Evolutionary conservation across 2,888 invertebrate species (phyloP).

Genomic region (Lycocerus yunnanus): DNA sequence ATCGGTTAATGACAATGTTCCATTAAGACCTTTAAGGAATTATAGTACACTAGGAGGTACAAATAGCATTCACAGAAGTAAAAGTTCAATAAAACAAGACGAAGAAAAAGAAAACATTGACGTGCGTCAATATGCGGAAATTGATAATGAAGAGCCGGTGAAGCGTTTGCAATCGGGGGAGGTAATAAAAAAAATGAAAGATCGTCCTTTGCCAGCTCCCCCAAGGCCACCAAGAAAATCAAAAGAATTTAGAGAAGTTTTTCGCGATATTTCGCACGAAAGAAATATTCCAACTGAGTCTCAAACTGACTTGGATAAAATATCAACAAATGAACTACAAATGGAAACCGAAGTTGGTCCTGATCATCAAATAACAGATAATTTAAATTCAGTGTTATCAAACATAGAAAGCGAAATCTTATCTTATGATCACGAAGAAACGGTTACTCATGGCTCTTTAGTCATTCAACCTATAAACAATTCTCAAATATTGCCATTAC

Average conservation of each 20-base stretch:
- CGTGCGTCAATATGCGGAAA: slow-evolving; percentile 65
- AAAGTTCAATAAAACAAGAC: slow-evolving; percentile 43
- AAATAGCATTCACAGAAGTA: slow-evolving; percentile 61
- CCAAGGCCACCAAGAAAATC: slow-evolving; percentile 75
- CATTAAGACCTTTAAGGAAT: slow-evolving; percentile 64
- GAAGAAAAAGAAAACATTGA: slow-evolving; percentile 55
- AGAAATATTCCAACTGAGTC: slow-evolving; percentile 35
- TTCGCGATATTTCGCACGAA: slow-evolving; percentile 48
- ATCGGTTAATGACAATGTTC: slow-evolving; percentile 57
- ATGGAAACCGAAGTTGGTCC: slow-evolving; percentile 52
- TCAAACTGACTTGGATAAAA: slow-evolving; percentile 16
- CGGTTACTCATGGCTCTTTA: slow-evolving; percentile 67
- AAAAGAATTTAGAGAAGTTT: slow-evolving; percentile 34
- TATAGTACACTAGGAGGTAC: slow-evolving; percentile 67
- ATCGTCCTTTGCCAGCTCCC: slow-evolving; percentile 83
- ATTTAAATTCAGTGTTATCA: slow-evolving; percentile 37
- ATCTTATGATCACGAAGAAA: slow-evolving; percentile 65
- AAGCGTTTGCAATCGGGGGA: slow-evolving; percentile 75
- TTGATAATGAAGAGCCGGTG: slow-evolving; percentile 62
- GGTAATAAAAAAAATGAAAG: slow-evolving; percentile 81
- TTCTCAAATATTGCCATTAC: slow-evolving; percentile 34
- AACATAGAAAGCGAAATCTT: slow-evolving; percentile 65
- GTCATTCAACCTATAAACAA: slow-evolving; percentile 68
- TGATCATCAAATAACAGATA: slow-evolving; percentile 42
- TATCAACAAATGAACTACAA: slow-evolving; percentile 9